Base-by-base conservation (phyloP, 2,113 vertebrate species). In the Centropus unirufus region DNA sequence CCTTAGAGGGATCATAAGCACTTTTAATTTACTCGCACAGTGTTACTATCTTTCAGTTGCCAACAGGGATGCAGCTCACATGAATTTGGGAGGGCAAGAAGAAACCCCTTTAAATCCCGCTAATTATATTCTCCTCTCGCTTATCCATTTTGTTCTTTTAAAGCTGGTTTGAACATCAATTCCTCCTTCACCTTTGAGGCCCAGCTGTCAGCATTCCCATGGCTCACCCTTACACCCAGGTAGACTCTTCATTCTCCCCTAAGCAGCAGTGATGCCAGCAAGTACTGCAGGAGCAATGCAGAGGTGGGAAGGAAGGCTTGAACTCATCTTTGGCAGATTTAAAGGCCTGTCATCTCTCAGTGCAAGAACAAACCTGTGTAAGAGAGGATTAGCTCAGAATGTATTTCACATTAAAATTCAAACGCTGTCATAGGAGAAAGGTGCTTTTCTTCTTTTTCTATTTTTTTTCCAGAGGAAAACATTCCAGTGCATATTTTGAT, bases 361-460 rank as follows among this genome's bases (percentile, higher is more conserved):
- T 91, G 89, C 49, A 73, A 73, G 54, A 68, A 68, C 70, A 94
- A 73, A 47, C 11, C 78, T 87, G 51, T 85, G 30, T 92, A 83
- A 87, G 87, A 87, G 63, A 62, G 55, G 87, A 91, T 95, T 93
- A 89, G 59, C 76, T 93, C 92, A 92, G 75, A 94, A 63, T 83
- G 77, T 58, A 77, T 92, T 95, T 95, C 91, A 83, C 63, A 96
- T 88, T 73, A 95, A 90, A 88, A 92, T 92, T 83, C 92, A 90
- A 92, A 84, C 69, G 52, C 77, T 92, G 78, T 80, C 70, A 58
- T 32, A 88, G 72, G 29, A 79, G 78, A 46, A 75, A 82, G 62
- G 94, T 32, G 44, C 40, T 89, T 85, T 87, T 76, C 51, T 72
- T 46, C 17, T 89, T 86, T 27, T 64, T n/a, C 29, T n/a, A 11